Conservation (phyloP, 37 sponge, comb jelly and placozoan genomes). For the Hormiphora californensis region DNA sequence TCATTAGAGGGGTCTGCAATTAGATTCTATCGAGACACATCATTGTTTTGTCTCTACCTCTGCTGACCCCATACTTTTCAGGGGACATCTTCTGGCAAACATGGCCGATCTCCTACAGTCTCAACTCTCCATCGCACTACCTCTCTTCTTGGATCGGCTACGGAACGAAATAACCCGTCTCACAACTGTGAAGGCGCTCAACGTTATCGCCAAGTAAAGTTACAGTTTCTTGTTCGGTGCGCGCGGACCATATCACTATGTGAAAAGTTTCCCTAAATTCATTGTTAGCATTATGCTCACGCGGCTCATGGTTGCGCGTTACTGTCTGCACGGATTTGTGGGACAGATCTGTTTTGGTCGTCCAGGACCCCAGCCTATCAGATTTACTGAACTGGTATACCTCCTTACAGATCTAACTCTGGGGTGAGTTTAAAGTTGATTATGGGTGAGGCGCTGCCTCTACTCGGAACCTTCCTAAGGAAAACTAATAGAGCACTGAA, state of each 20-base stretch:
- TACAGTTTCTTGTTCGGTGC: not conserved
- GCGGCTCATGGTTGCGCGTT: too few species aligned
- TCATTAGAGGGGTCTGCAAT: too few species aligned
- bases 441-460: conserved; percentile 75
- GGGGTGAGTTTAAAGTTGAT: too few species aligned
- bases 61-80: not conserved
- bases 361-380: too few species aligned
- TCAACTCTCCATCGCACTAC: conserved; percentile 72
- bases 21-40: too few species aligned
- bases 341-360: too few species aligned
- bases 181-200: conserved; percentile 83
- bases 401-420: too few species aligned
- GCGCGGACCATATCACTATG: too few species aligned
- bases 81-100: conserved; percentile 77
- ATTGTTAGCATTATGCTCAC: too few species aligned
- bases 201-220: conserved; percentile 76
- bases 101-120: conserved; percentile 68
- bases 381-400: too few species aligned
- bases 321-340: not conserved
- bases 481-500: conserved; percentile 91
- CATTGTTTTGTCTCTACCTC: not conserved
- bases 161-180: conserved; percentile 92
- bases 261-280: too few species aligned
- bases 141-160: conserved; percentile 86
- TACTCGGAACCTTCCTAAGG: conserved; percentile 84